A percentile compares a stretch with the other conserved stretches of the same genome.
Evolutionary conservation across 2,888 invertebrate genomes (phyloP).

Genomic region (Amphipoea oculea): DNA sequence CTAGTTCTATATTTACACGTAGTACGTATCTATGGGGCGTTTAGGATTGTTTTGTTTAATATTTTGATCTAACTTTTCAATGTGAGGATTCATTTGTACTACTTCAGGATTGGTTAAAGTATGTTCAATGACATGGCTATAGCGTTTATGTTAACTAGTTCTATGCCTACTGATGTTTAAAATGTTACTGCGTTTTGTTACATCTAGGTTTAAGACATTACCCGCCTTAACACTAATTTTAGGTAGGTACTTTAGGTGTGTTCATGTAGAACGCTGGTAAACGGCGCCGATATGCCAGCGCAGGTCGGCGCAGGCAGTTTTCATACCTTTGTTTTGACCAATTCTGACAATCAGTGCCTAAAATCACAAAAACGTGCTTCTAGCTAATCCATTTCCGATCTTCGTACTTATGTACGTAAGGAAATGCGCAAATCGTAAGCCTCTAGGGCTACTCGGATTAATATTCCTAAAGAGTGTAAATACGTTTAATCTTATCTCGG

Average conservation of each 20-base stretch:
- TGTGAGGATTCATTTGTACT: neutral
- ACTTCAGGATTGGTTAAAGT: neutral
- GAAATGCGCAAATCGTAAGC: conserved; percentile 18
- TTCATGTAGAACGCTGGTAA: neutral
- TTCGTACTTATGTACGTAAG: neutral
- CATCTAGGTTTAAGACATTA: neutral
- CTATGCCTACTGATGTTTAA: neutral
- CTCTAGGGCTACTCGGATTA: conserved; percentile 13
- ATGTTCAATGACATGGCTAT: neutral
- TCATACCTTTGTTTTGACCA: neutral
- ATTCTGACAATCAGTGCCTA: neutral
- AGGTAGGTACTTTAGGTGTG: neutral
- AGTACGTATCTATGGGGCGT: neutral
- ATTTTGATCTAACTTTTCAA: neutral
- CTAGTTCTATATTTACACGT: conserved; percentile 22
- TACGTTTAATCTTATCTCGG: conserved; percentile 59
- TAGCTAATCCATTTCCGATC: neutral
- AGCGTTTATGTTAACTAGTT: neutral
- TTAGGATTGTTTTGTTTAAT: neutral
- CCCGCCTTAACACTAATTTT: neutral
- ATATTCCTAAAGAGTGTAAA: conserved; percentile 28
- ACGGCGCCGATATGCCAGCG: neutral
- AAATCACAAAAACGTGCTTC: neutral
- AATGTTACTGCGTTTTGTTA: neutral
- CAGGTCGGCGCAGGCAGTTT: neutral